These are phyloP conservation scores for Noctilio leporinus DNA, from an alignment of 2,113 vertebrate species.

Conservation along the genomic window DNA sequence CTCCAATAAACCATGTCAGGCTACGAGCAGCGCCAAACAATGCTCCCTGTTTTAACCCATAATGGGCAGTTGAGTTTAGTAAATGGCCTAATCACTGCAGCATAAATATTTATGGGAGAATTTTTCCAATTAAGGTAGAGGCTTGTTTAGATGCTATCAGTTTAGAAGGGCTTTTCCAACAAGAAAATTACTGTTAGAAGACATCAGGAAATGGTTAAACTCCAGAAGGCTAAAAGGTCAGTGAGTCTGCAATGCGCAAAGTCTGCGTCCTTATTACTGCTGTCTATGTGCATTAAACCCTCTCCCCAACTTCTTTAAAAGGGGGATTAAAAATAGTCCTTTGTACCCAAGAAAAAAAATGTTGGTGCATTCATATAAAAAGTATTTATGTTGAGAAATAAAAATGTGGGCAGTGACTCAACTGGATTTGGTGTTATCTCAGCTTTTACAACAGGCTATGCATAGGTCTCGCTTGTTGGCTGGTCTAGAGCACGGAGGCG, in stretches of 20 bases:
- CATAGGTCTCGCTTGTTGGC: neutral
- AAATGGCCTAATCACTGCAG: conserved; percentile 82
- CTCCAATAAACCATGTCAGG: conserved; percentile 82
- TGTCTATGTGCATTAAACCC: conserved; percentile 43
- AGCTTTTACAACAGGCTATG: neutral
- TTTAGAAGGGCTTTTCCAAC: conserved; percentile 80
- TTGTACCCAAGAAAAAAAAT: conserved; percentile 41
- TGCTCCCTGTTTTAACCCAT: conserved; percentile 81
- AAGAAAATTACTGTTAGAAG: conserved; percentile 83
- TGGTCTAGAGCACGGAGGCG: neutral
- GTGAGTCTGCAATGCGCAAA: conserved; percentile 73
- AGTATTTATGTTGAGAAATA: conserved; percentile 57
- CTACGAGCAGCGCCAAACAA: conserved; percentile 83
- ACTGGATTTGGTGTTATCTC: neutral
- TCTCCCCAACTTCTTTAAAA: neutral
- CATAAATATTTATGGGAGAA: conserved; percentile 87
- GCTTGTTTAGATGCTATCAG: conserved; percentile 87
- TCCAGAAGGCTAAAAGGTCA: conserved; percentile 82
- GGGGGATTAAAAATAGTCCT: conserved; percentile 44
- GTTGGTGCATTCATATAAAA: conserved; percentile 55
- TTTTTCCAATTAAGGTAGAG: conserved; percentile 84
- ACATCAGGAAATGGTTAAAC: conserved; percentile 86
- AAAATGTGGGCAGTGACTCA: conserved; percentile 31
- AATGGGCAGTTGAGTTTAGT: conserved; percentile 84
- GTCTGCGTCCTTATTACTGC: conserved; percentile 62